Conservation (phyloP, 2,113 vertebrate species). For the Laticauda laticaudata region DNA sequence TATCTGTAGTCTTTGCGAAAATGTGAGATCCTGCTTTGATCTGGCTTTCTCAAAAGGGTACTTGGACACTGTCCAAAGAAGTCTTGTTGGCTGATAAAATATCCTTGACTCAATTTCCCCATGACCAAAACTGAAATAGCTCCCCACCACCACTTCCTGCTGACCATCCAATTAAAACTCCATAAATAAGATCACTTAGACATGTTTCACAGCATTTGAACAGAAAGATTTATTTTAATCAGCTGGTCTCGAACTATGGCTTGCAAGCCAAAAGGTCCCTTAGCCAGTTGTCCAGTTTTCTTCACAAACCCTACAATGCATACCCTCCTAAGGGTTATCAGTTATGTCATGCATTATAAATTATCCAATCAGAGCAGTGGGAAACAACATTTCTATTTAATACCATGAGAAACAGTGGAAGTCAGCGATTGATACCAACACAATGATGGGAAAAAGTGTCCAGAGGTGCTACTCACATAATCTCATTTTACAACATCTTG, state of each 20-base stretch:
- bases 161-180: not conserved
- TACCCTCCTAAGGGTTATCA: conserved; percentile 79
- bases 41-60: not conserved
- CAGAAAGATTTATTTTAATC: conserved; percentile 47
- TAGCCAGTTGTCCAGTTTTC: conserved; percentile 59
- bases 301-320: conserved; percentile 61
- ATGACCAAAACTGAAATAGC: not conserved
- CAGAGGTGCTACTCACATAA: conserved; percentile 81
- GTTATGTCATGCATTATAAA: conserved; percentile 74
- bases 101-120: not conserved
- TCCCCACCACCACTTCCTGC: not conserved
- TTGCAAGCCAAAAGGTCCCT: conserved; percentile 52
- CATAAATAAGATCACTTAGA: conserved; percentile 45
- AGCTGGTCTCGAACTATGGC: conserved; percentile 47
- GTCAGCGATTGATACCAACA: conserved; percentile 85
- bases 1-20: conserved; percentile 19
- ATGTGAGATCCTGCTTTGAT: not conserved
- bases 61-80: not conserved
- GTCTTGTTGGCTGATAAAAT: conserved; percentile 5
- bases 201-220: conserved; percentile 44
- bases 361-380: conserved; percentile 79
- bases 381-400: conserved; percentile 81
- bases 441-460: conserved; percentile 87
- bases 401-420: conserved; percentile 84
- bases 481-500: conserved; percentile 81